These are phyloP conservation scores for Orestias chungarensis DNA, from an alignment of 2,797 vertebrate species.

Conservation along the genomic window DNA sequence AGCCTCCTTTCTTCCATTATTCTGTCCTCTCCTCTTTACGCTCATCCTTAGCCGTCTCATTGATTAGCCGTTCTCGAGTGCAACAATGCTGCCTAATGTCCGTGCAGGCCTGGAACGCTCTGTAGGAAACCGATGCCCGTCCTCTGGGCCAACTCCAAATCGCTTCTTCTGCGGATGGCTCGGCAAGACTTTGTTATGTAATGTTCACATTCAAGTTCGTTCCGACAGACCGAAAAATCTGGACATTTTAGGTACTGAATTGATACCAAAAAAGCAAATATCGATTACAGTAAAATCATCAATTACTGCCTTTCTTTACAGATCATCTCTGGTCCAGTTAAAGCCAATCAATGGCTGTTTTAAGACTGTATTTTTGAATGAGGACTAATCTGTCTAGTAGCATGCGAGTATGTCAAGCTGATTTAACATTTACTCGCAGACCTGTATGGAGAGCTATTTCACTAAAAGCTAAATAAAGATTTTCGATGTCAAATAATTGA, in stretches of 20 bases:
- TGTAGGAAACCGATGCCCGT: conserved; percentile 29
- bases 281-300: not conserved
- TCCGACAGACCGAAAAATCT: not conserved
- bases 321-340: too few relatives aligned
- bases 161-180: not conserved
- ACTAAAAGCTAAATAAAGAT: too few relatives aligned
- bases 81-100: conserved; percentile 69
- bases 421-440: not conserved
- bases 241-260: not conserved
- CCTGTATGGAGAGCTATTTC: too few relatives aligned
- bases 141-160: conserved; percentile 18
- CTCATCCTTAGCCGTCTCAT: conserved; percentile 41
- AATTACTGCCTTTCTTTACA: not conserved
- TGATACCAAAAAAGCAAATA: conserved; percentile 5
- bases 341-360: too few relatives aligned
- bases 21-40: conserved; percentile 33
- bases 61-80: conserved; percentile 42
- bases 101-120: conserved; percentile 29
- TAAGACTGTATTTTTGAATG: not conserved
- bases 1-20: conserved; percentile 64
- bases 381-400: not conserved
- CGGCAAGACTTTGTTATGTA: not conserved
- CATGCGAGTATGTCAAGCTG: not conserved
- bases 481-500: too few relatives aligned
- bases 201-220: not conserved